Base-by-base conservation (phyloP, 2,113 vertebrate genomes). In the Montifringilla adamsi region DNA sequence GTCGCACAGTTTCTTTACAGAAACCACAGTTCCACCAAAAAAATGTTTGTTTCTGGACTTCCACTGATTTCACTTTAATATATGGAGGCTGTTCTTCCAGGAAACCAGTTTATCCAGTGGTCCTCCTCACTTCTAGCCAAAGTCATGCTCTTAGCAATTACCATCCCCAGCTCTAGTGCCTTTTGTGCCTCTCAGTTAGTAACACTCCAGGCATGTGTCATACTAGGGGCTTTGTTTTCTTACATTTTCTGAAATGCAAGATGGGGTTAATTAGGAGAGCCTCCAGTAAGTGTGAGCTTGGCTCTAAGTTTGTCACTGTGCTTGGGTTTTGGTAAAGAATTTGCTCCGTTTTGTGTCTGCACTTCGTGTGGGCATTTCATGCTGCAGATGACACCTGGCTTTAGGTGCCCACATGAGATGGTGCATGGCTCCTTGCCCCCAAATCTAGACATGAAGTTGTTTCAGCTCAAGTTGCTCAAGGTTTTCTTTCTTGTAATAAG, bases 401-500 rank as follows among this genome's bases (percentile, higher is more conserved):
- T 69, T 41, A 20, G 33, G 63, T 67, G 30, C 28, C 35, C 35
- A 4, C 13, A 33, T 20, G 70, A 55, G 72, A 53, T 6, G 22
- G 23, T 41, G 21, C 0, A 0, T 2, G 4, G 50, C 58, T 89
- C 66, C 52, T 56, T 73, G 37, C 33, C 20, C 53, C 69, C 39
- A 50, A 7, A 94, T 49, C 37, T 58, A 78, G 37, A 69, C 68
- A 64, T 18, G 4, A 13, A 16, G 41, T 50, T 93, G 79, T 37
- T 96, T 89, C 84, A 89, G 60, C 83, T 89, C 60, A 74, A 56
- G 67, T 97, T 96, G 91, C 95, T 94, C 91, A 94, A 93, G 69
- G 31, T 41, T 87, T 90, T 63, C 39, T 76, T 69, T 73, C 67
- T 84, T 92, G 92, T 76, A 87, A 68, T 64, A 75, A 80, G 75